These are phyloP conservation scores for Orgyia antiqua DNA, from an alignment of 2,888 invertebrate species.

Conservation along the genomic window DNA sequence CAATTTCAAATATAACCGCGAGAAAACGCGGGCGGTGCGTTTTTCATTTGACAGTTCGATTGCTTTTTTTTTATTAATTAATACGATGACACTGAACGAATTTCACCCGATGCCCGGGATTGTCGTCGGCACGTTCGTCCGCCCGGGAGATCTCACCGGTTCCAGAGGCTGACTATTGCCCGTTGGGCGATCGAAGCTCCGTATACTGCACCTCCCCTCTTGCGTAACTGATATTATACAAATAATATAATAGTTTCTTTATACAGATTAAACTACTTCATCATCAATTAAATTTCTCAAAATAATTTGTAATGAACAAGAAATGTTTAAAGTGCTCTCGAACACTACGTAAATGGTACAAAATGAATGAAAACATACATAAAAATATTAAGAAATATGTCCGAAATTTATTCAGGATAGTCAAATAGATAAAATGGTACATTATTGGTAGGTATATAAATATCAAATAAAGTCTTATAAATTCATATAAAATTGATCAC, in stretches of 20 bases:
- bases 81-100: constrained; percentile 31
- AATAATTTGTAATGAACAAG: too few relatives aligned
- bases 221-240: constrained; percentile 67
- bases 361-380: too few relatives aligned
- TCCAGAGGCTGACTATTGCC: constrained; percentile 65
- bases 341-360: too few relatives aligned
- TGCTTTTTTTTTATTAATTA: constrained; percentile 32
- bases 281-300: too few relatives aligned
- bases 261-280: constrained; percentile 10
- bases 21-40: constrained; percentile 26
- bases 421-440: too few relatives aligned
- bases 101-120: constrained; percentile 28
- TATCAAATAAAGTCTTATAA: constrained; percentile 5
- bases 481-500: constrained; percentile 27
- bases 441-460: too few relatives aligned
- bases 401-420: too few relatives aligned
- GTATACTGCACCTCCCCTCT: constrained; percentile 61
- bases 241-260: constrained; percentile 35
- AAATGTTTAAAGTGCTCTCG: too few relatives aligned
- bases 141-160: constrained; percentile 59
- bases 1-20: constrained; percentile 40
- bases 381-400: too few relatives aligned
- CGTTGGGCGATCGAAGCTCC: constrained; percentile 59
- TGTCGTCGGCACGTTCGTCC: constrained; percentile 35
- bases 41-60: constrained; percentile 29